A percentile compares a stretch with the other conserved stretches of the same genome.
phyloP scores from a whole-genome alignment of 2,888 invertebrate species.

The Adelognathus sp. region DNA sequence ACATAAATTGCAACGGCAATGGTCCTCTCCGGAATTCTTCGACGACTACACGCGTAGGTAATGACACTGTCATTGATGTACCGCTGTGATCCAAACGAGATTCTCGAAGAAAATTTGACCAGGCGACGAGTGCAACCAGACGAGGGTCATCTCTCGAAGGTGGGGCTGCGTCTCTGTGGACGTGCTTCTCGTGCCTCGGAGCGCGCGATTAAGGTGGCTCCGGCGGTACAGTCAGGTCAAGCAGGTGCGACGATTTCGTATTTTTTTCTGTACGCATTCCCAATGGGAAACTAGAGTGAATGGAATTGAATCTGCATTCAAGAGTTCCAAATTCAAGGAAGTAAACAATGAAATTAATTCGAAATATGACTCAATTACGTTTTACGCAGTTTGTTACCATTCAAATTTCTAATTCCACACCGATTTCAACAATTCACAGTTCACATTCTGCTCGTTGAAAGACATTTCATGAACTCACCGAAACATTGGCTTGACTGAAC shows the following conservation, averaged over 20 bases:
- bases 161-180: not conserved
- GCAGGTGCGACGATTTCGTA: slow-evolving; percentile 5
- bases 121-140: slow-evolving; percentile 65
- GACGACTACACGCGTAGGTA: not conserved
- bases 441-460: too few species aligned
- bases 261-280: too few species aligned
- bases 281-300: too few species aligned
- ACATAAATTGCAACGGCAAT: slow-evolving; percentile 70
- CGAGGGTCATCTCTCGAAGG: not conserved
- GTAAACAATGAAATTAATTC: too few species aligned
- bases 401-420: too few species aligned
- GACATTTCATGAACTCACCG: not conserved
- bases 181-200: slow-evolving; percentile 9
- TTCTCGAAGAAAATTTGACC: not conserved
- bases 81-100: not conserved
- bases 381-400: too few species aligned
- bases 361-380: too few species aligned
- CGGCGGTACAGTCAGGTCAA: not conserved
- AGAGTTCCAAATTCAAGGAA: too few species aligned
- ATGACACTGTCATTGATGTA: not conserved
- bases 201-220: not conserved
- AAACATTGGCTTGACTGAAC: too few species aligned
- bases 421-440: too few species aligned
- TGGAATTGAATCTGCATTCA: too few species aligned
- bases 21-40: not conserved